These are phyloP conservation scores for Leptocoma aspasia DNA, from an alignment of 2,113 vertebrate species.

Conservation along the genomic window DNA sequence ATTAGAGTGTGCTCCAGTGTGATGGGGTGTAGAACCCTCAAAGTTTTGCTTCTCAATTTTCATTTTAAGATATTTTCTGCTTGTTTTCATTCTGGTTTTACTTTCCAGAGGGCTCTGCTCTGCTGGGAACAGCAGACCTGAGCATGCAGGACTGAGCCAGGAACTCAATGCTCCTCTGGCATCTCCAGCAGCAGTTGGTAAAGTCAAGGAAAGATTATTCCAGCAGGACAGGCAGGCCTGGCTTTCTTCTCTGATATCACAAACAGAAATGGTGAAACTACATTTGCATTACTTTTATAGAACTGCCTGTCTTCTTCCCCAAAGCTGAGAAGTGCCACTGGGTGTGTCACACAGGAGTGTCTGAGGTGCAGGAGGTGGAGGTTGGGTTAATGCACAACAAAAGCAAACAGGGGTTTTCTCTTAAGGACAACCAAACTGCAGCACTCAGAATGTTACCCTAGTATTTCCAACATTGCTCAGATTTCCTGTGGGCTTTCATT, in stretches of 20 bases:
- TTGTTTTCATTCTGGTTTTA: not conserved
- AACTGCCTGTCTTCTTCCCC: accelerated
- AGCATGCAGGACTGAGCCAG: not conserved
- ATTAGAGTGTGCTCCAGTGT: not conserved
- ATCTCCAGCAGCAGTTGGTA: not conserved
- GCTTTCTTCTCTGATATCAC: not conserved
- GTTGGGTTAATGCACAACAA: not conserved
- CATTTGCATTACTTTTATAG: not conserved
- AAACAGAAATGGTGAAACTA: not conserved
- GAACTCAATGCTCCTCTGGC: not conserved
- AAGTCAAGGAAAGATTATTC: not conserved
- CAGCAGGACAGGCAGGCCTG: not conserved
- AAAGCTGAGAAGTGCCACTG: not conserved
- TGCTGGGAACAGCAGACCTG: not conserved
- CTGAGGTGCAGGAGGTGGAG: not conserved
- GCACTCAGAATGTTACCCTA: accelerated
- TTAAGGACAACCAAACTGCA: not conserved
- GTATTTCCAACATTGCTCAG: not conserved
- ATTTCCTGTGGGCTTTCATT: not conserved
- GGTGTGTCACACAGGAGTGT: accelerated
- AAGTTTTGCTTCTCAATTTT: not conserved
- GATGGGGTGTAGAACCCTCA: not conserved
- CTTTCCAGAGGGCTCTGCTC: not conserved
- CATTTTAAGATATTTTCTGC: not conserved
- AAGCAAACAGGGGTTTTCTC: not conserved